Percentiles rank a stretch among this genome's conserved stretches.
phyloP scores from a whole-genome alignment of 2,797 vertebrate genomes.

The Paedocypris micromegethes region DNA sequence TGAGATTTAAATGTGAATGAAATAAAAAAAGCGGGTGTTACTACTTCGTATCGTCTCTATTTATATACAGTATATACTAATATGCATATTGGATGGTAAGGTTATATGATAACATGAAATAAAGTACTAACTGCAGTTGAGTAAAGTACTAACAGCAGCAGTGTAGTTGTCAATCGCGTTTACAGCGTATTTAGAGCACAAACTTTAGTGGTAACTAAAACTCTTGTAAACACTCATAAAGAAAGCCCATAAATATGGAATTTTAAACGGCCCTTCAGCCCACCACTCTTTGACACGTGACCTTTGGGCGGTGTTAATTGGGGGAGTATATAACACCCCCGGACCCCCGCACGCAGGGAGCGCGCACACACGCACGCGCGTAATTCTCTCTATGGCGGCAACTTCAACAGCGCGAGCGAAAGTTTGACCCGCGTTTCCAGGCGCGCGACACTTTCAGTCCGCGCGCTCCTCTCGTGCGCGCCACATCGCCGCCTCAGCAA shows the following conservation, averaged over 20 bases:
- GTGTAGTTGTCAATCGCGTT: no score
- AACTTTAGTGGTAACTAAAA: background rate
- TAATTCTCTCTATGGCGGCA: background rate
- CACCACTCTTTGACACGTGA: background rate
- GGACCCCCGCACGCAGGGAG: no score
- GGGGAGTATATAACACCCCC: background rate
- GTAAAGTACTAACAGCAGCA: no score
- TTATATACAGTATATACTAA: no score
- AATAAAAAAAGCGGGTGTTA: no score
- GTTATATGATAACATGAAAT: no score
- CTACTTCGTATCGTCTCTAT: no score
- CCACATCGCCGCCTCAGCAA: slow-evolving; percentile 2
- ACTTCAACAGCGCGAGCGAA: slow-evolving; percentile 12
- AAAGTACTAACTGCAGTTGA: no score
- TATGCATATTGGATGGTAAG: no score
- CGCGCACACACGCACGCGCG: background rate
- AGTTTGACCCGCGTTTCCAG: slow-evolving; percentile 15
- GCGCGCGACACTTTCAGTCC: slow-evolving; percentile 16
- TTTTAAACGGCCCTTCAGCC: background rate
- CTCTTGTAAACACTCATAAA: background rate
- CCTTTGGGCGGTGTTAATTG: background rate
- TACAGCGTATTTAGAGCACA: no score
- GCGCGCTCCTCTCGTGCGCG: background rate
- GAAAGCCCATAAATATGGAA: background rate
- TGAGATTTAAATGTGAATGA: no score